Percentiles rank a stretch among this genome's conserved stretches.
phyloP scores from a whole-genome alignment of 2,888 invertebrate genomes.

The Theretra japonica region DNA sequence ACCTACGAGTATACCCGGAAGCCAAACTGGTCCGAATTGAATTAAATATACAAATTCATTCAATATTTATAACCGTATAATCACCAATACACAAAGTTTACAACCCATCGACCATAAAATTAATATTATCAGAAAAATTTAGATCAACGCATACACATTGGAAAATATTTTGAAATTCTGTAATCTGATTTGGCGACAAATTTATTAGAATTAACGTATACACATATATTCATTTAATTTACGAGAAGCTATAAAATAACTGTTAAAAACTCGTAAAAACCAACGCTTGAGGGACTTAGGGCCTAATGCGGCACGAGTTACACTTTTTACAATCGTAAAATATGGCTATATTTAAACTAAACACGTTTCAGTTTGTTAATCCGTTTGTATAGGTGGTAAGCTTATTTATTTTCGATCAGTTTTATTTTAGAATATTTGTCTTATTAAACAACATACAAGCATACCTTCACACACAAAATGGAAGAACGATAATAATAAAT shows the following conservation, averaged over 20 bases:
- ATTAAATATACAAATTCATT: neutral
- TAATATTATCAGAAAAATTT: neutral
- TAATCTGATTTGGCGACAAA: slow-evolving; percentile 23
- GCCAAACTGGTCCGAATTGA: neutral
- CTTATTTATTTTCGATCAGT: no score
- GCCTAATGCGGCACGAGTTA: slow-evolving; percentile 14
- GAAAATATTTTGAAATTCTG: slow-evolving; percentile 16
- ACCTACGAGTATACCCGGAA: slow-evolving; percentile 17
- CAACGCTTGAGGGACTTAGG: neutral
- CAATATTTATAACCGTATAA: neutral
- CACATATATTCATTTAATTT: slow-evolving; percentile 21
- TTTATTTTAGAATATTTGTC: no score
- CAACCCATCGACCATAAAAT: slow-evolving; percentile 1
- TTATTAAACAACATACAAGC: no score
- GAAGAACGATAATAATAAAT: neutral
- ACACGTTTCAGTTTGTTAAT: neutral
- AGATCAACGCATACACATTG: neutral
- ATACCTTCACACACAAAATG: neutral
- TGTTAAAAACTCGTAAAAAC: slow-evolving; percentile 20
- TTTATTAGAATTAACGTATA: slow-evolving; percentile 20
- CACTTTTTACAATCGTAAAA: slow-evolving; percentile 11
- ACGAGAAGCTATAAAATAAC: slow-evolving; percentile 16
- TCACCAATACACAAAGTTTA: neutral
- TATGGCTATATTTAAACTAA: slow-evolving; percentile 13
- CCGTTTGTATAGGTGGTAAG: neutral